Evolutionary conservation across 1,140 invertebrate genomes (phyloP), one percentile per base, ranked within the genome.

Genomic region (Rhopalosiphum maidis): DNA sequence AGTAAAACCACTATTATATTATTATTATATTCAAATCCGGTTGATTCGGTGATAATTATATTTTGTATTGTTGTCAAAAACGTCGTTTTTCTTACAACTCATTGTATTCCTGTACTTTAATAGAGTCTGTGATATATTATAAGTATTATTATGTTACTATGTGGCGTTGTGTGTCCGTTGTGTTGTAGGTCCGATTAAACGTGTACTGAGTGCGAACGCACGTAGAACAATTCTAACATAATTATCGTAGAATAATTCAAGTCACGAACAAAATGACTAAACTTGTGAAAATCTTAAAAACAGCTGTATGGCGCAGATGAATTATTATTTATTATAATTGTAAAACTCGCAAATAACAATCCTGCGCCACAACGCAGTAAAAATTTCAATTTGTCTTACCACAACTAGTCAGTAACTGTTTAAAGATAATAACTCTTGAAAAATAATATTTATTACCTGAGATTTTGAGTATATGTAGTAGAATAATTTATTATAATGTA

Each of bases 221-320:
- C 91, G 91, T 92, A 51, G 46, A 91, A 82, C 41, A 91, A 83
- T 83, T 91, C 46, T 46, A 37, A 82, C 83, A 92, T 92, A 92
- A 92, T 92, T 51, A 51, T n/a, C 35, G 77, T 48, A 30, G 48
- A 93, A 86, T 85, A 55, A 86, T 93, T 93, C 91, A 30, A 55
- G 91, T 93, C 91, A 93, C 91, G 91, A 51, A 86, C 91, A 23
- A 93, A 86, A 93, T 21, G 30, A 89, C 48, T 25, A 55, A 55
- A 86, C 77, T 93, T 22, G 48, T 54, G 51, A 92, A 92, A 92
- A 92, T 83, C 77, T 92, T 48, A 35, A 83, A 83, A 54, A 51
- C 60, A 15, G 41, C 41, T 46, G 11, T 41, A 30, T 23, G 46
- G 30, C 1, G n/a, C 15, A 77, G 60, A 77, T n/a, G 60, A 77